Evolutionary conservation across 2,113 vertebrate genomes (phyloP), one percentile per base, ranked within the genome.

Genomic region (Acinonyx jubatus): DNA sequence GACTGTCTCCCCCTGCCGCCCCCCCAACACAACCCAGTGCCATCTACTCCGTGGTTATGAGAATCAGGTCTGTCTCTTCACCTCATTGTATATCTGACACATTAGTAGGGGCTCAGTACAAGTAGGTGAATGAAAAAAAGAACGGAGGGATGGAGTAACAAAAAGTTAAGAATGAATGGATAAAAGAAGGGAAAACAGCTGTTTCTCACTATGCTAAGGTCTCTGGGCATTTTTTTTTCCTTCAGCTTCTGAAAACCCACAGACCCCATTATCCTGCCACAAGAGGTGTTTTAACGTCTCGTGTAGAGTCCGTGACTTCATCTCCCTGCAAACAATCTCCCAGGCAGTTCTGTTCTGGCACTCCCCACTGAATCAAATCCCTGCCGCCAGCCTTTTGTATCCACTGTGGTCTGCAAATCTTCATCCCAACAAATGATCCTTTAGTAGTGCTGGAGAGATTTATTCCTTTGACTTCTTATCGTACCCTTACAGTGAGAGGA

Each of bases 351-450:
- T 78, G 3, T 7, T 68, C 80, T 55, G 66, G 12, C 5, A 21
- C 18, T 80, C 11, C 1, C 10, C 81, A 33, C 50, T 93, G 48
- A 65, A 41, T 63, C 2, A 7, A 82, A 95, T 55, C 65, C 57
- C 36, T 85, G 33, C 52, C 50, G 88, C 69, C 48, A 92, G 36
- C 7, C 31, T 50, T 50, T 71, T 79, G 78, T 31, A 82, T 73
- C 78, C 52, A 89, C 66, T 55, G 7, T 96, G 82, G 91, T 96
- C 78, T 83, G 7, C 45, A 83, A 79, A 38, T 95, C 61, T 68
- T 95, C 81, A 84, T 84, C 50, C 71, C 68, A 78, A 91, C 65
- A 91, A 96, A 82, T 63, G 92, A 85, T 61, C 88, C 41, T 66
- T 97, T 88, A 71, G 89, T 76, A 91, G 81, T 68, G 85, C 71